phyloP scores from a whole-genome alignment of 2,888 invertebrate species.

The Adineta ricciae region DNA sequence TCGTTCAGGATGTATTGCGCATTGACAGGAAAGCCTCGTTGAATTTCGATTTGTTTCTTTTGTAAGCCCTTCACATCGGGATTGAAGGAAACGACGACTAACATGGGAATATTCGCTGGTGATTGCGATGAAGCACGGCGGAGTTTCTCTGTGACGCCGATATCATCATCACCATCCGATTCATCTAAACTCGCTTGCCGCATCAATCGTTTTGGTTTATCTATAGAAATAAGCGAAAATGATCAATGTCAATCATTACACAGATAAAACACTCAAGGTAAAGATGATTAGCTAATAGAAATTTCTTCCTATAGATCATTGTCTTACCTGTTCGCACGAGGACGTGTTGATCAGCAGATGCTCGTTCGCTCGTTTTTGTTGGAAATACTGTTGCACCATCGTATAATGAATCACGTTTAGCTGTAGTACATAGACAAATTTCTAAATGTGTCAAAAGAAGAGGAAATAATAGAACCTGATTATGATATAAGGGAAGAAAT shows the following conservation, averaged over 20 bases:
- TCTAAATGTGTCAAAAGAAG: not conserved
- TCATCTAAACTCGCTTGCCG: not conserved
- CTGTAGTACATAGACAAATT: not conserved
- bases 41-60: not conserved
- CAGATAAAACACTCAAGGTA: too few relatives aligned
- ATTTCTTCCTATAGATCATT: too few relatives aligned
- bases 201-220: not conserved
- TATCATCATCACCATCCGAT: constrained; percentile 2
- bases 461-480: not conserved
- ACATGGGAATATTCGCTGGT: constrained; percentile 31
- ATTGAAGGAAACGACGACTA: constrained; percentile 25
- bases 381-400: not conserved
- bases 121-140: not conserved
- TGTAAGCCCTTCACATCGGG: constrained; percentile 1
- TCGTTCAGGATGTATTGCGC: constrained; percentile 29
- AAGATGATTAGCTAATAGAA: too few relatives aligned
- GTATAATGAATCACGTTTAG: constrained; percentile 6
- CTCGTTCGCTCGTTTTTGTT: not conserved
- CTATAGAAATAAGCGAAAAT: not conserved
- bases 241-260: too few relatives aligned
- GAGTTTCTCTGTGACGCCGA: not conserved
- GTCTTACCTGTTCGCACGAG: not conserved
- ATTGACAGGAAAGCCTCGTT: constrained; percentile 23
- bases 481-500: too few relatives aligned
- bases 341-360: not conserved